Evolutionary conservation across 2,113 vertebrate species (phyloP).

Genomic region (Elephantulus edwardii): DNA sequence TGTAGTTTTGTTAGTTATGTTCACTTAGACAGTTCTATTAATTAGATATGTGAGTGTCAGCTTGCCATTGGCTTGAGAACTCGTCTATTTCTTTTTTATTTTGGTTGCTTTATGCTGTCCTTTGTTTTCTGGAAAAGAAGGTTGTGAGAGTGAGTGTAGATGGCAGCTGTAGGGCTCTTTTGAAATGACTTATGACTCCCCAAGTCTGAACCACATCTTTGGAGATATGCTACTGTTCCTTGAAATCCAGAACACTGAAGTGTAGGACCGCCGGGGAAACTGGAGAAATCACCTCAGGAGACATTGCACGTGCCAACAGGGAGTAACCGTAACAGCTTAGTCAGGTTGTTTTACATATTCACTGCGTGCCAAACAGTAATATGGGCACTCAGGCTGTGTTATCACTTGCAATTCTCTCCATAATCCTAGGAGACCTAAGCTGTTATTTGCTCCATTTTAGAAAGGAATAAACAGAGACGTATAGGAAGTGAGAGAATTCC

Average conservation of each 20-base stretch:
- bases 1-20: no score
- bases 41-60: no score
- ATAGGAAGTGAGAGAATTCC: background rate
- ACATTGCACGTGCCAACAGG: background rate
- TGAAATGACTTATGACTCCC: background rate
- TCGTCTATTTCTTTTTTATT: no score
- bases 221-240: background rate
- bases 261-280: background rate
- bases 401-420: background rate
- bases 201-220: background rate
- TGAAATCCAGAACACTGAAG: background rate
- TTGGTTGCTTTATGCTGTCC: no score
- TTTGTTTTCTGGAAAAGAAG: no score
- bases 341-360: background rate
- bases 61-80: no score
- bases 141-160: background rate
- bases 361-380: accelerated
- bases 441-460: background rate
- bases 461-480: background rate
- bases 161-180: background rate
- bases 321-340: background rate
- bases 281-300: background rate
- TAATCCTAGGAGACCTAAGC: background rate
- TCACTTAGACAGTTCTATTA: no score
- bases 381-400: accelerated